Evolutionary conservation across 2,113 vertebrate genomes (phyloP).

Genomic region (Edolisoma coerulescens): DNA sequence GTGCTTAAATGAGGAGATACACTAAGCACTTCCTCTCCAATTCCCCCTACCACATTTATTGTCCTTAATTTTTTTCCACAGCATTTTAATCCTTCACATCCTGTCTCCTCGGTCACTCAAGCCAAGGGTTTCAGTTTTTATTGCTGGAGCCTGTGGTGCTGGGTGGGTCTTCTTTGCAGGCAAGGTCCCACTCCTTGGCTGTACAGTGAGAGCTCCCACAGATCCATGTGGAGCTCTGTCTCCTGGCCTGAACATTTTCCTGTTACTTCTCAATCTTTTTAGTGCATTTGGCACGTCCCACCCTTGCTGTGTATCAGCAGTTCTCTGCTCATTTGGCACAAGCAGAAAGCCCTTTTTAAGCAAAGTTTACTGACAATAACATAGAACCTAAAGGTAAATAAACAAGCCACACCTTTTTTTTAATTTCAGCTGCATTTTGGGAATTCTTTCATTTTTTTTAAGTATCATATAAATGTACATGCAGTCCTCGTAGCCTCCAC

Average conservation of each 20-base stretch:
- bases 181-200: background rate
- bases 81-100: background rate
- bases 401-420: background rate
- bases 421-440: background rate
- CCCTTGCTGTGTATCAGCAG: background rate
- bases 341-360: background rate
- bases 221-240: background rate
- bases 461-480: background rate
- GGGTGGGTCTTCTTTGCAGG: background rate
- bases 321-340: background rate
- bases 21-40: background rate
- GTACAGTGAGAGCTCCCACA: background rate
- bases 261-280: background rate
- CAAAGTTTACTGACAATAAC: background rate
- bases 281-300: background rate
- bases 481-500: rapidly evolving
- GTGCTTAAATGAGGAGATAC: background rate
- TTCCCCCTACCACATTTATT: background rate
- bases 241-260: background rate
- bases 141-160: background rate
- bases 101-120: background rate
- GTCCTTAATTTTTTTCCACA: background rate
- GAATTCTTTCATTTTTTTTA: background rate
- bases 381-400: background rate
- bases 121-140: background rate